Conservation (phyloP, 2,797 vertebrate genomes). For the Buphagus erythrorhynchus region DNA sequence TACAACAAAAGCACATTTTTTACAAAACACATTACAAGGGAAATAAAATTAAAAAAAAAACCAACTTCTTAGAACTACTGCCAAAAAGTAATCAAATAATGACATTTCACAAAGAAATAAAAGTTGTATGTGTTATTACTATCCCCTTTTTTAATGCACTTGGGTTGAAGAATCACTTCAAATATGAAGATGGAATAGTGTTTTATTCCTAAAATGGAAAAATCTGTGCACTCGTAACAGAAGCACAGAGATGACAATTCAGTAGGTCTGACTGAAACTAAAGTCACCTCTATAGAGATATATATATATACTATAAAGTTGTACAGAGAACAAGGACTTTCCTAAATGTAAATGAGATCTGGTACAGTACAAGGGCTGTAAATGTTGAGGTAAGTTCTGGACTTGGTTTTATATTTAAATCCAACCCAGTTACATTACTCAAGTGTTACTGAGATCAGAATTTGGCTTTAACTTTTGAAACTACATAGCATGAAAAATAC, state of each 20-base stretch:
- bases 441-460: background rate
- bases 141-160: slow-evolving; percentile 83
- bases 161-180: slow-evolving; percentile 15
- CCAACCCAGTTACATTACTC: background rate
- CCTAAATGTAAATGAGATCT: background rate
- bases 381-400: background rate
- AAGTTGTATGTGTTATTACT: slow-evolving; percentile 72
- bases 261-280: background rate
- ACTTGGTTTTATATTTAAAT: background rate
- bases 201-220: slow-evolving; percentile 10
- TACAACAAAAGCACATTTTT: slow-evolving; percentile 65
- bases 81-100: slow-evolving; percentile 71
- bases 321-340: background rate
- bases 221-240: background rate
- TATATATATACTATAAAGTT: background rate
- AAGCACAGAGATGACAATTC: background rate
- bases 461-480: background rate
- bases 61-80: slow-evolving; percentile 47
- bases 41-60: background rate
- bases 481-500: background rate
- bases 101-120: slow-evolving; percentile 74
- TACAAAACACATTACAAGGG: slow-evolving; percentile 61
- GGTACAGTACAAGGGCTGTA: background rate
- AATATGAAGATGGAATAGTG: background rate
- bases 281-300: background rate